phyloP scores from a whole-genome alignment of 1,140 invertebrate genomes.

The Drosophila ogumai region DNA sequence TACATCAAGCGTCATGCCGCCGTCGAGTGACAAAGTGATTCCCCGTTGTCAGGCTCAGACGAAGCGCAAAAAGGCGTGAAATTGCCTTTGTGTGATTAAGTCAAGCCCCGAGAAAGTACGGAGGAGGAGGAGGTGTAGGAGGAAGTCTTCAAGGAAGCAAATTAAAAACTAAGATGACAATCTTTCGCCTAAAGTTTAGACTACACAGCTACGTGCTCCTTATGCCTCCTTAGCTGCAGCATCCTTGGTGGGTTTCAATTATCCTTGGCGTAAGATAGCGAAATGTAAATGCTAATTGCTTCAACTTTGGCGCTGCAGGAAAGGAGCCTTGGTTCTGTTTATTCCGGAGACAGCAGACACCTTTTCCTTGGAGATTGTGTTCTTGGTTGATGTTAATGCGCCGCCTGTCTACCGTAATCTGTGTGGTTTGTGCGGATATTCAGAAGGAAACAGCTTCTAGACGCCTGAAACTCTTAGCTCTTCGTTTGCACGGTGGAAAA shows the following conservation, averaged over 20 bases:
- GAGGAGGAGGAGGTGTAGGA: not conserved
- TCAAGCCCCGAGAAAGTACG: constrained; percentile 39
- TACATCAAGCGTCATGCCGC: constrained; percentile 70
- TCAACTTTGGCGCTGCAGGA: constrained; percentile 15
- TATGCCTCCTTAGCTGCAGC: constrained; percentile 50
- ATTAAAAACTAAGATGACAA: constrained; percentile 74
- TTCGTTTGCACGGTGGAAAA: constrained; percentile 5
- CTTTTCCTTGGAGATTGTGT: constrained; percentile 62
- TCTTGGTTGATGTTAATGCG: constrained; percentile 67
- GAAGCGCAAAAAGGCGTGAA: constrained; percentile 81
- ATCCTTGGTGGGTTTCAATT: constrained; percentile 58
- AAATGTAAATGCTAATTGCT: constrained; percentile 77
- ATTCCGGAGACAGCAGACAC: constrained; percentile 71
- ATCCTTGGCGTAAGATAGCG: constrained; percentile 52
- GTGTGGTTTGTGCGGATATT: constrained; percentile 31
- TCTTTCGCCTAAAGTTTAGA: constrained; percentile 48
- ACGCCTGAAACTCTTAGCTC: constrained; percentile 41
- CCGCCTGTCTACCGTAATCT: constrained; percentile 57
- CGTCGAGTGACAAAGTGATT: constrained; percentile 80
- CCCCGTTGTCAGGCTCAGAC: constrained; percentile 28
- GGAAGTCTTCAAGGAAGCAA: constrained; percentile 15
- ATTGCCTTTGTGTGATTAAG: constrained; percentile 83
- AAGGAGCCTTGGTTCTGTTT: constrained; percentile 7
- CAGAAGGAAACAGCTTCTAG: constrained; percentile 63
- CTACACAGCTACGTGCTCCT: constrained; percentile 67